Evolutionary conservation across 2,888 invertebrate genomes (phyloP), one percentile per base, ranked within the genome.

Genomic region (Lasioglossum malachurum): DNA sequence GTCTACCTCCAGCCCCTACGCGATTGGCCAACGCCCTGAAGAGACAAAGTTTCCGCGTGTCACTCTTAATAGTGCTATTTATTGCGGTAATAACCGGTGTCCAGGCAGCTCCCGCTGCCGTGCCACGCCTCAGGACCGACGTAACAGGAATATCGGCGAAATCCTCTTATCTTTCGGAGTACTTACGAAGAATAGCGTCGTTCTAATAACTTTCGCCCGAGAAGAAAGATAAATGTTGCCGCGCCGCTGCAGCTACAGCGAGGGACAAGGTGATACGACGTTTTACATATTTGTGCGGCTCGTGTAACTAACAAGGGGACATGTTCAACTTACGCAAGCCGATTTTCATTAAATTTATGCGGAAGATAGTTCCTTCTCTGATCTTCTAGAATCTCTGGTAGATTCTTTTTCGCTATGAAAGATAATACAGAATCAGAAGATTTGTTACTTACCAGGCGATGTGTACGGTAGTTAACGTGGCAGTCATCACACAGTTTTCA

Each of bases 41-140:
- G 44, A 78, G 80, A 79, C 75, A 77, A 87, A 89, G 83, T 91
- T 91, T 83, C 78, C 44, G 81, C 80, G 80, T 83, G 87, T 84
- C 81, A 77, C 57, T 82, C 78, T 83, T 91, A 91, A 88, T 91
- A 91, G 78, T 60, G 44, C 86, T 88, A 91, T 91, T 91, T 91
- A 91, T 91, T 88, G 75, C 80, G 49, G 82, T 82, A 86, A 88
- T 91, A 91, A 88, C 80, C 82, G 79, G 71, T 82, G 75, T 23
- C 74, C 71, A 72, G 46, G 80, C n/a, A n/a, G 4, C n/a, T n/a
- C n/a, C n/a, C 74, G 46, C 73, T 60, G 72, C 75, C 44, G 67
- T 12, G 69, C 44, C 41, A 38, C 73, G n/a, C 60, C 31, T 69
- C 16, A 53, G 44, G 46, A 80, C 78, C 57, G 27, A 57, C 57